Conservation (phyloP, 2,113 vertebrate genomes). For the Galemys pyrenaicus region DNA sequence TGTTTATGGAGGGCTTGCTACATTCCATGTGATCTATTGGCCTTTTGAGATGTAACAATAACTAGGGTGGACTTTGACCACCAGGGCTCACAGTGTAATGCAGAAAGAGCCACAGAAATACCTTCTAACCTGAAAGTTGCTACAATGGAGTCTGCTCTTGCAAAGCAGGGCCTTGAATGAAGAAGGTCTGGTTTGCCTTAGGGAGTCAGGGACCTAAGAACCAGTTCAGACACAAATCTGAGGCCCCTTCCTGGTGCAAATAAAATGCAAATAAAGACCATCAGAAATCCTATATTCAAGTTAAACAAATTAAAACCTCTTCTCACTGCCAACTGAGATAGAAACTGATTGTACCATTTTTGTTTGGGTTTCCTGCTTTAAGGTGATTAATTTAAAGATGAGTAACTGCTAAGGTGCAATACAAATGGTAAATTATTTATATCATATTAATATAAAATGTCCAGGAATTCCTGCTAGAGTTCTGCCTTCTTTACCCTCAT, state of each 20-base stretch:
- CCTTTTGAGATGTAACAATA: background rate
- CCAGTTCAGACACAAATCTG: background rate
- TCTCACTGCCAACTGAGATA: background rate
- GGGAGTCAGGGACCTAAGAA: background rate
- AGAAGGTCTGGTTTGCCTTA: background rate
- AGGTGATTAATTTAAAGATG: conserved; percentile 6
- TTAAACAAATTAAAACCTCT: background rate
- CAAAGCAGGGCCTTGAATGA: background rate
- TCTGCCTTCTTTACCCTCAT: background rate
- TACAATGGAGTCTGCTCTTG: background rate
- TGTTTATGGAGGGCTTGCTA: background rate
- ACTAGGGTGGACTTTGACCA: background rate
- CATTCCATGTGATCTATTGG: background rate
- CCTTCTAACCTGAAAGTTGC: background rate
- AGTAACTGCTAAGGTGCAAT: background rate
- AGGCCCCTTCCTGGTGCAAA: background rate
- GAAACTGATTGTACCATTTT: background rate
- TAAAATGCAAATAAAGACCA: background rate
- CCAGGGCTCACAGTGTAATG: background rate
- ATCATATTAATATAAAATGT: conserved; percentile 12
- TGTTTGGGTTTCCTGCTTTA: background rate
- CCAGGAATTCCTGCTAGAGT: background rate
- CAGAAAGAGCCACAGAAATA: background rate
- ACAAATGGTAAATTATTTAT: conserved; percentile 7
- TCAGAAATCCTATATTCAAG: background rate